Evolutionary conservation across 2,113 vertebrate genomes (phyloP).

Genomic region (Nestor notabilis): DNA sequence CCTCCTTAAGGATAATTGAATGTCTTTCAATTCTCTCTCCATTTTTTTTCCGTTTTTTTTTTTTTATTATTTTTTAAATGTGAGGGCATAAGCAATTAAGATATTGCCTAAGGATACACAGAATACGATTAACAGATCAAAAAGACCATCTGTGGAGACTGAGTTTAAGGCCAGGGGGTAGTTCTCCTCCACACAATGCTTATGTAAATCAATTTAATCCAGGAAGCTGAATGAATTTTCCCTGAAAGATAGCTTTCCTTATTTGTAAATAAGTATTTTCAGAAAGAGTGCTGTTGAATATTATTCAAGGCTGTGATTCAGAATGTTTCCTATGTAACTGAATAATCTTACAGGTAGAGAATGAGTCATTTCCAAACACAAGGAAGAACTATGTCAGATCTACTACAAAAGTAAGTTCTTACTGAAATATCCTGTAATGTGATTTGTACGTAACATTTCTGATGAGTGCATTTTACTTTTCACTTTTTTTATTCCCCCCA

Average conservation of each 20-base stretch:
- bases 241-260: not conserved
- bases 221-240: not conserved
- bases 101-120: not conserved
- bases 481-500: not conserved
- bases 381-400: not conserved
- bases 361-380: not conserved
- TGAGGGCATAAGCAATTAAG: not conserved
- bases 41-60: not conserved
- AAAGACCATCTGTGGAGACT: slow-evolving; percentile 26
- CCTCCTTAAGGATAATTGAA: not conserved
- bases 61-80: not conserved
- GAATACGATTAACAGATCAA: slow-evolving; percentile 39
- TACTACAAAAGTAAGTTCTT: not conserved
- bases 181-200: not conserved
- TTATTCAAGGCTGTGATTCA: not conserved
- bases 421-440: not conserved
- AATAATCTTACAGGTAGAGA: not conserved
- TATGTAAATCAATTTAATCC: slow-evolving; percentile 27
- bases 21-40: not conserved
- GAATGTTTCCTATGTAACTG: not conserved
- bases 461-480: not conserved
- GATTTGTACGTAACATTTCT: not conserved
- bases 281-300: not conserved
- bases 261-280: slow-evolving; percentile 28
- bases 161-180: not conserved